A percentile compares a stretch with the other conserved stretches of the same genome.
These are phyloP conservation scores for Colinus virginianus DNA, from an alignment of 2,113 vertebrate genomes.

Conservation along the genomic window DNA sequence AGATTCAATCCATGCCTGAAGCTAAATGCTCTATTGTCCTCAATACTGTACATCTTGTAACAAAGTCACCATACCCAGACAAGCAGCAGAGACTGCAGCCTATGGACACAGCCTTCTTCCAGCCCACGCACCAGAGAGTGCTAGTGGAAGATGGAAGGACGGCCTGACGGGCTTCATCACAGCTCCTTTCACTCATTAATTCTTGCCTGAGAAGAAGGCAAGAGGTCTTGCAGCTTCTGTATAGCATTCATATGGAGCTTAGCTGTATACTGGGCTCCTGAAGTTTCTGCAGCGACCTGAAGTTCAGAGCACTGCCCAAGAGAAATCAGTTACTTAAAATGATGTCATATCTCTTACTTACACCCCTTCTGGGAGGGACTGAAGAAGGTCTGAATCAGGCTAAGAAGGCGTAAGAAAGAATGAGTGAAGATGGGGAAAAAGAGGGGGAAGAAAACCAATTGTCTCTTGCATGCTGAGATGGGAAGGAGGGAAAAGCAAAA, in stretches of 20 bases:
- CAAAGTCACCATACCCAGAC: background rate
- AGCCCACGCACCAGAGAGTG: accelerated
- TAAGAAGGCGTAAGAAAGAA: background rate
- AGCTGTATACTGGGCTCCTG: background rate
- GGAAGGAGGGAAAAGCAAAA: background rate
- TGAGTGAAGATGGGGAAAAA: background rate
- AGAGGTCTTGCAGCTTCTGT: background rate
- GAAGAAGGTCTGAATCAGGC: background rate
- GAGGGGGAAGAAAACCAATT: background rate
- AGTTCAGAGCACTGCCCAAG: background rate
- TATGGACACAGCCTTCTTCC: background rate
- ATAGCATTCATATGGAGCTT: background rate
- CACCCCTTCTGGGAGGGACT: background rate
- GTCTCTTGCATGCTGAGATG: background rate
- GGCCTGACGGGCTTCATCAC: accelerated
- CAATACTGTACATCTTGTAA: background rate
- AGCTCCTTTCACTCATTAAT: background rate
- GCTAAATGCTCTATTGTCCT: background rate
- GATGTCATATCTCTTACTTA: too few species aligned
- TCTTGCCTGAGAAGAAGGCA: background rate
- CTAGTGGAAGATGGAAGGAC: background rate
- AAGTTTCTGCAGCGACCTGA: background rate
- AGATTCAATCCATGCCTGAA: background rate
- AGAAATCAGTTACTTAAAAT: background rate
- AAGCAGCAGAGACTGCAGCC: background rate